phyloP scores from a whole-genome alignment of 2,113 vertebrate genomes.

The Nesospiza acunhae region DNA sequence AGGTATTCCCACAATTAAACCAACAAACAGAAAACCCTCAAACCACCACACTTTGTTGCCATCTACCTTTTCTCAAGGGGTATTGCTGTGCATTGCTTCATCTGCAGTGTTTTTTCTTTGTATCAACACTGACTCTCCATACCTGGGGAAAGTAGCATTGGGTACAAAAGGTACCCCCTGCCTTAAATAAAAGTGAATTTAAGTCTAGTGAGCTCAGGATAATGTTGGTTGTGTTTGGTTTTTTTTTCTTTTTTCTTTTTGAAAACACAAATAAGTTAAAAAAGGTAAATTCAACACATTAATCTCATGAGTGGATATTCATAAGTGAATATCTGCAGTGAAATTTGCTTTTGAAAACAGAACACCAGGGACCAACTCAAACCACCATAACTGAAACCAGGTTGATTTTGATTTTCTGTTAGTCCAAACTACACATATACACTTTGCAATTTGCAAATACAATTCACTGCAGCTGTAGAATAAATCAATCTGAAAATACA shows the following conservation, averaged over 20 bases:
- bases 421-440: neutral
- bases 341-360: neutral
- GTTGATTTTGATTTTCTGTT: neutral
- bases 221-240: neutral
- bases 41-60: neutral
- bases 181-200: neutral
- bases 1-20: neutral
- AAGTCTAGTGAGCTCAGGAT: neutral
- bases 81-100: neutral
- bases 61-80: neutral
- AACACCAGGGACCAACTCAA: neutral
- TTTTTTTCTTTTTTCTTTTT: neutral
- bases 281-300: neutral
- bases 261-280: neutral
- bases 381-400: neutral
- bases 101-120: neutral
- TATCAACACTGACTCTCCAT: neutral
- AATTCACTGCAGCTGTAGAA: neutral
- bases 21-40: neutral
- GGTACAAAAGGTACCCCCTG: accelerated
- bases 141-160: neutral
- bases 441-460: neutral
- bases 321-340: neutral
- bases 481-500: conserved; percentile 5
- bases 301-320: neutral